These are phyloP conservation scores for Actenoides lindsayi DNA, from an alignment of 2,113 vertebrate genomes.

Conservation along the genomic window DNA sequence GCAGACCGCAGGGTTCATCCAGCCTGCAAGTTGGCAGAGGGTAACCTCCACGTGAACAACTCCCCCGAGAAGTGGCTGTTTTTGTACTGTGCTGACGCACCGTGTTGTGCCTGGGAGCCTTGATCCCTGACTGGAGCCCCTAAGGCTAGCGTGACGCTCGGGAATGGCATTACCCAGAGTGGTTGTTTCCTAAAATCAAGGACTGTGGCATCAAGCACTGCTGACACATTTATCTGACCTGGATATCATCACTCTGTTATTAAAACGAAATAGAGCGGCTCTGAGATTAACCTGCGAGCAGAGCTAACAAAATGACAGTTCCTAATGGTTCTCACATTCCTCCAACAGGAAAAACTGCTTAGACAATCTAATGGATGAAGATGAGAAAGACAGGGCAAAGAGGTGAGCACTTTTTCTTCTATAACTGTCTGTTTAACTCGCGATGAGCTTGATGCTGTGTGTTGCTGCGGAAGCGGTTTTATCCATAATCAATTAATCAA, in stretches of 20 bases:
- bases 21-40: neutral
- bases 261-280: slow-evolving; percentile 51
- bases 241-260: slow-evolving; percentile 47
- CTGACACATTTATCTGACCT: slow-evolving; percentile 62
- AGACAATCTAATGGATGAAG: slow-evolving; percentile 87
- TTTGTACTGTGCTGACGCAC: neutral
- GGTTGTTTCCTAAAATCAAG: slow-evolving; percentile 35
- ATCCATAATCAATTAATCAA: slow-evolving; percentile 32
- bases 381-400: slow-evolving; percentile 88
- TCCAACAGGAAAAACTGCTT: slow-evolving; percentile 77
- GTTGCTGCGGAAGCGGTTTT: slow-evolving; percentile 27
- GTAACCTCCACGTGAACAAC: neutral
- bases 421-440: neutral
- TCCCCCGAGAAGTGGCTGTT: neutral
- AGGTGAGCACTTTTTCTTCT: slow-evolving; percentile 73
- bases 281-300: slow-evolving; percentile 51
- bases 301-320: slow-evolving; percentile 33
- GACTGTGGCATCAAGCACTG: slow-evolving; percentile 30
- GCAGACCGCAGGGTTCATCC: neutral
- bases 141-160: neutral
- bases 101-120: neutral
- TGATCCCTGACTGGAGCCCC: neutral
- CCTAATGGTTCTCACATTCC: slow-evolving; percentile 46
- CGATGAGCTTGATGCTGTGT: slow-evolving; percentile 1
- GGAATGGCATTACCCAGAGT: neutral